Evolutionary conservation across 2,113 vertebrate species (phyloP).

Genomic region (Notechis scutatus): DNA sequence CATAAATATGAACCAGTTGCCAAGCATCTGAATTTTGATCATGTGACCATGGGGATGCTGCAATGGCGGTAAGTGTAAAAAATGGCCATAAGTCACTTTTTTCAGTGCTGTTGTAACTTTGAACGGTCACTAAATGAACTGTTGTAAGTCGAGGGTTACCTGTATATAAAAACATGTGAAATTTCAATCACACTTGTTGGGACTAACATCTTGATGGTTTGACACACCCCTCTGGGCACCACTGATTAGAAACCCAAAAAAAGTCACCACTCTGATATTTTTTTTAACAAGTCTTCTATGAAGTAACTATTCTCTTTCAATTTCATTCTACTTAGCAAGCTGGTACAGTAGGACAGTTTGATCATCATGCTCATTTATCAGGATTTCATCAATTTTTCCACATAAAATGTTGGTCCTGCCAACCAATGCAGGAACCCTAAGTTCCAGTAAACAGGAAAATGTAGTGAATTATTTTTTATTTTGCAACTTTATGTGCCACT

Average conservation of each 20-base stretch:
- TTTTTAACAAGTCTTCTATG: background rate
- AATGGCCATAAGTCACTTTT: background rate
- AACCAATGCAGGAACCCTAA: background rate
- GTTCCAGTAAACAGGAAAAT: background rate
- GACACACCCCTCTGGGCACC: background rate
- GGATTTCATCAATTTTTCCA: background rate
- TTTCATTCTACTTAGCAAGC: background rate
- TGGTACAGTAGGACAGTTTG: background rate
- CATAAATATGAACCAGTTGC: background rate
- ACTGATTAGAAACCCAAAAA: background rate
- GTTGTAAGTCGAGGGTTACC: too few relatives aligned
- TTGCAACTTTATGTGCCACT: background rate
- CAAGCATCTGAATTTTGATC: background rate
- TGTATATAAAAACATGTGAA: background rate
- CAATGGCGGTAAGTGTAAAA: background rate
- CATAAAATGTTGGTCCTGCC: background rate
- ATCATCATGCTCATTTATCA: background rate
- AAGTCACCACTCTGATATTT: background rate
- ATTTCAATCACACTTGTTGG: background rate
- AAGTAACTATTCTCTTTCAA: background rate
- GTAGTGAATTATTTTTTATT: background rate
- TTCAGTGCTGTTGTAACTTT: too few relatives aligned
- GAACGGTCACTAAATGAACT: too few relatives aligned
- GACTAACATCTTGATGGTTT: background rate
- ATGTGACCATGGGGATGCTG: background rate